Percentiles rank a stretch among this genome's conserved stretches.
Evolutionary conservation across 2,113 vertebrate species (phyloP).

Genomic region (Cyprinus carpio): DNA sequence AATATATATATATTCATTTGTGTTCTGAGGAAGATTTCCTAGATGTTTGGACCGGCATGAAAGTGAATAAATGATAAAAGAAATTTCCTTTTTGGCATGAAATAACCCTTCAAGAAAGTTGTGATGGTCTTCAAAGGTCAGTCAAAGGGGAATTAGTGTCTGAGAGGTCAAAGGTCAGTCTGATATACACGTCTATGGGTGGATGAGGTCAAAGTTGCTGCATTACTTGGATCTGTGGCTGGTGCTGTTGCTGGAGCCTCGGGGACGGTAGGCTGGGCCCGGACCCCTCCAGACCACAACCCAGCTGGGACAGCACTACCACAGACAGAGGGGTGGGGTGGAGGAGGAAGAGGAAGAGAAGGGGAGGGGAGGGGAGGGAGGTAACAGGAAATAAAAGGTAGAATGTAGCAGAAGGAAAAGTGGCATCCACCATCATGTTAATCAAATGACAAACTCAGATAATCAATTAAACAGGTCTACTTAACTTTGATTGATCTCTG

Average conservation of each 20-base stretch:
- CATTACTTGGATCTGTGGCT: conserved; percentile 98
- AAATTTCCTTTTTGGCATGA: too few species aligned
- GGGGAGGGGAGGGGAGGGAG: conserved; percentile 52
- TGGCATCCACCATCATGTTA: conserved; percentile 74
- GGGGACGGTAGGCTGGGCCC: conserved; percentile 91
- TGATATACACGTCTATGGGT: conserved; percentile 63
- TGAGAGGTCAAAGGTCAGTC: conserved; percentile 30
- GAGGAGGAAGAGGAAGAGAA: conserved; percentile 62
- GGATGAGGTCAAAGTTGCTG: conserved; percentile 83
- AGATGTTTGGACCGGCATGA: too few species aligned
- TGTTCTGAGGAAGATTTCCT: too few species aligned
- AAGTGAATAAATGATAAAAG: too few species aligned
- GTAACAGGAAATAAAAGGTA: conserved; percentile 65
- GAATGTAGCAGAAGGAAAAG: conserved; percentile 72
- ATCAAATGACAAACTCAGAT: conserved; percentile 61
- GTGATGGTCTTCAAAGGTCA: neutral
- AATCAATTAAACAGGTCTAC: conserved; percentile 19
- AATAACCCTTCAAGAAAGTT: too few species aligned
- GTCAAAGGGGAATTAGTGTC: neutral
- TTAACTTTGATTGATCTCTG: conserved; percentile 5
- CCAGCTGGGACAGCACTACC: conserved; percentile 96
- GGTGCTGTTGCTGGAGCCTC: conserved; percentile 94
- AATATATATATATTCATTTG: too few species aligned
- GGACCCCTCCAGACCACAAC: conserved; percentile 94
- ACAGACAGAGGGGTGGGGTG: conserved; percentile 59